These are phyloP conservation scores for Pseudonaja textilis DNA, from an alignment of 2,113 vertebrate genomes.

Conservation along the genomic window DNA sequence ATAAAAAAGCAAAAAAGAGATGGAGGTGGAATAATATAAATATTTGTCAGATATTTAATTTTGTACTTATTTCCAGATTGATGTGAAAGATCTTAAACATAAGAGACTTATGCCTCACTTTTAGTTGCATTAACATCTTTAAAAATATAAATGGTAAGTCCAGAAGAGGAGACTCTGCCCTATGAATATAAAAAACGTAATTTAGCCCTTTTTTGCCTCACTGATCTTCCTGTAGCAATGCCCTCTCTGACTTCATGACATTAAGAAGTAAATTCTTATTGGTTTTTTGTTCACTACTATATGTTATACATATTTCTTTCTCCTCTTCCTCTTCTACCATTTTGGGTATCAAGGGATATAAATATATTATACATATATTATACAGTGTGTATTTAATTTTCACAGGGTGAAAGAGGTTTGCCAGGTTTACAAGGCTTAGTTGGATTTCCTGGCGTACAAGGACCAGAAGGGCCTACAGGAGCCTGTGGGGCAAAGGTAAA, in stretches of 20 bases:
- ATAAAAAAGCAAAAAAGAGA: background rate
- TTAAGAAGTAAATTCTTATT: too few relatives aligned
- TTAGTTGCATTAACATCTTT: background rate
- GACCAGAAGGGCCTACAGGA: constrained; percentile 88
- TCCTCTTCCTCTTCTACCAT: background rate
- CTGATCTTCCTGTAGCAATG: too few relatives aligned
- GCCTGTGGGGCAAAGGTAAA: constrained; percentile 85
- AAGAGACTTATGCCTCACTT: background rate
- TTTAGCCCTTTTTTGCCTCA: too few relatives aligned
- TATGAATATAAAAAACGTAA: too few relatives aligned
- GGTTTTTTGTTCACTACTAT: too few relatives aligned
- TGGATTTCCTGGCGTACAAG: constrained; percentile 95
- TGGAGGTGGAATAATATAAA: background rate
- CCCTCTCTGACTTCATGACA: too few relatives aligned
- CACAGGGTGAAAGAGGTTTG: constrained; percentile 88
- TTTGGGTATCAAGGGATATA: background rate
- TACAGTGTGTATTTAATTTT: constrained; percentile 22
- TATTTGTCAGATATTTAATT: background rate
- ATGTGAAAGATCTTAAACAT: background rate
- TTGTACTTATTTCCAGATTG: background rate
- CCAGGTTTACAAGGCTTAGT: constrained; percentile 89
- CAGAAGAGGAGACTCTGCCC: background rate
- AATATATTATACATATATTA: background rate
- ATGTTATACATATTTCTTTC: background rate
- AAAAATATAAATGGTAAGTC: background rate